Evolutionary conservation across 2,113 vertebrate species (phyloP), one percentile per base, ranked within the genome.

Genomic region (Hippocampus comes): DNA sequence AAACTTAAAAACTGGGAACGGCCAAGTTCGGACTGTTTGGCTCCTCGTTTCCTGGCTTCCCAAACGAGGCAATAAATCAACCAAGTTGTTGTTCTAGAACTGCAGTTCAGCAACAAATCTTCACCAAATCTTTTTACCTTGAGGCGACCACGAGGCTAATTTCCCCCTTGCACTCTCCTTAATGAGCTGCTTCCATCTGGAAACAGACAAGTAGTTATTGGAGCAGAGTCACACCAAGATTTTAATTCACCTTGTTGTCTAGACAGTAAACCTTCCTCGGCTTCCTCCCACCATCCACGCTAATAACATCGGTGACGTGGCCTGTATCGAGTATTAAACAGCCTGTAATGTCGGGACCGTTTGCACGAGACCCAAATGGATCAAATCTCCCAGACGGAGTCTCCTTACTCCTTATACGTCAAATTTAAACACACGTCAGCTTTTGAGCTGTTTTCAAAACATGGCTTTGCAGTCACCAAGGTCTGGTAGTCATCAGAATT

Each of bases 111-210:
- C 21, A 56, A 23, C 34, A 65, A 23, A 65, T 20, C 38, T 20
- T 18, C 27, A 41, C 34, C 20, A 41, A 48, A 64, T 51, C 53
- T 5, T 70, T 60, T 65, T 55, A 63, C 57, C 77, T 46, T 11
- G 12, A 67, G 63, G 57, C 66, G 25, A 25, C 21, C 20, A 65
- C 23, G 30, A 18, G 42, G 25, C 14, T 71, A n/a, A 55, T 73
- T 46, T 17, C 48, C 11, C 27, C 46, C 9, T 34, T 51, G 63
- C 25, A 27, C 49, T 81, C 48, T 48, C 51, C 59, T 25, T 34
- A 71, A 70, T 72, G 65, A 70, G 42, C 25, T 66, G 65, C 75
- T 79, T 72, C 51, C 66, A 74, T 41, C 74, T 76, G 69, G 67
- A 70, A 71, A 63, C 23, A 60, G 63, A 63, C 18, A 38, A 38